These are phyloP conservation scores for Lophotis ruficrista DNA, from an alignment of 2,113 vertebrate species.

Conservation along the genomic window DNA sequence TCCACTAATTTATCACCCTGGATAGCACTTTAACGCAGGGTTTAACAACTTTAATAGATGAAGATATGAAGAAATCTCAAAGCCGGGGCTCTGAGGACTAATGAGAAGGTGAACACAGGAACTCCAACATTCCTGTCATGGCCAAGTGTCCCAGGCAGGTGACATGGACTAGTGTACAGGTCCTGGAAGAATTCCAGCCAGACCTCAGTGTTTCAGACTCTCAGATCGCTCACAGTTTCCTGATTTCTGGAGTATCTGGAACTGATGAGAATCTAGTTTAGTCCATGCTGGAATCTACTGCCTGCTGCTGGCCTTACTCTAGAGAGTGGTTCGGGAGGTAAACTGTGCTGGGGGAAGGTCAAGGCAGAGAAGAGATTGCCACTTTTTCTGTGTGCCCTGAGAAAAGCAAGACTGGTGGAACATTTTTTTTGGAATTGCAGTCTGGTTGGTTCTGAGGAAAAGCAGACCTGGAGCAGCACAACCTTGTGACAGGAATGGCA, in stretches of 20 bases:
- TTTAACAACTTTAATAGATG: neutral
- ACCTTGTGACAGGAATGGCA: neutral
- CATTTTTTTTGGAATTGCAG: neutral
- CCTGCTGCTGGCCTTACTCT: neutral
- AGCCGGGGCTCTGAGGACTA: neutral
- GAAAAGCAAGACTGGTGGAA: neutral
- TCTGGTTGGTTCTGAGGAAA: neutral
- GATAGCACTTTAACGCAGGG: constrained; percentile 13
- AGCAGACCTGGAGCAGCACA: neutral
- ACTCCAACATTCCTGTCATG: neutral
- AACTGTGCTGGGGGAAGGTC: neutral
- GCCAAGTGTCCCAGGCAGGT: neutral
- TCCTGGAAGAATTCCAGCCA: neutral
- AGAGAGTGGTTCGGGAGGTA: neutral
- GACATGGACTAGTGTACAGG: neutral
- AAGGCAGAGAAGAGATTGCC: neutral
- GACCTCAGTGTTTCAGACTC: neutral
- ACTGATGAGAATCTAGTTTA: neutral
- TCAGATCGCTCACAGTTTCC: neutral
- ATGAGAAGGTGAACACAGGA: neutral
- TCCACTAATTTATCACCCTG: constrained; percentile 19
- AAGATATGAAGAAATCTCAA: constrained; percentile 8
- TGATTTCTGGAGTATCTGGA: neutral
- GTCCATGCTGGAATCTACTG: neutral
- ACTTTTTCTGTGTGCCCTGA: neutral